Evolutionary conservation across 2,113 vertebrate genomes (phyloP).

Genomic region (Pavo muticus): DNA sequence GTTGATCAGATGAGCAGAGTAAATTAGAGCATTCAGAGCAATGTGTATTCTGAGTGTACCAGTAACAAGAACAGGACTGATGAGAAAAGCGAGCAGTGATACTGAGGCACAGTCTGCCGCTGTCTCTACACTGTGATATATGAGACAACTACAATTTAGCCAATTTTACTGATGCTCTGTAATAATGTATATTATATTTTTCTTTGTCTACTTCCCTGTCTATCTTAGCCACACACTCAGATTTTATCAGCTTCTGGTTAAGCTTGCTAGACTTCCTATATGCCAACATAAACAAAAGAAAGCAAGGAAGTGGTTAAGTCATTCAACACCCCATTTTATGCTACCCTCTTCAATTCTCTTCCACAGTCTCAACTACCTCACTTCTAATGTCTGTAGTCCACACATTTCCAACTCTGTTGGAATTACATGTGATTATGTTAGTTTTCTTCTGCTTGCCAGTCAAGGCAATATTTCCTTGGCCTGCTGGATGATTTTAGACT

Average conservation of each 20-base stretch:
- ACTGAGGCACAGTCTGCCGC: not conserved
- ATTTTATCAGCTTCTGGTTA: slow-evolving; percentile 27
- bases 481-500: not conserved
- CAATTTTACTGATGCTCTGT: slow-evolving; percentile 10
- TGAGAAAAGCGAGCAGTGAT: not conserved
- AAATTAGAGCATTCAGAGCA: not conserved
- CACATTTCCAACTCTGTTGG: not conserved
- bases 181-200: not conserved
- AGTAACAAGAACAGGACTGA: not conserved
- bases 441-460: not conserved
- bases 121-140: not conserved
- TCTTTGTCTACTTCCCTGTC: not conserved
- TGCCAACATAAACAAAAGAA: slow-evolving; percentile 11
- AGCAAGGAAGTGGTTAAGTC: slow-evolving; percentile 37
- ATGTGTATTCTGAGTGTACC: not conserved
- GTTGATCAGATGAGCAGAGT: not conserved
- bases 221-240: not conserved
- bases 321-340: slow-evolving; percentile 14
- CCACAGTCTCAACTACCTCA: not conserved
- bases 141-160: not conserved
- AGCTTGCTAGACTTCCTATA: slow-evolving; percentile 2
- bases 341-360: not conserved
- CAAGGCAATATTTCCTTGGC: not conserved
- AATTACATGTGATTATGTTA: not conserved
- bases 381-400: not conserved